A percentile compares a stretch with the other conserved stretches of the same genome.
Conservation (phyloP, 2,888 invertebrate species). For the Drosophila testacea region DNA sequence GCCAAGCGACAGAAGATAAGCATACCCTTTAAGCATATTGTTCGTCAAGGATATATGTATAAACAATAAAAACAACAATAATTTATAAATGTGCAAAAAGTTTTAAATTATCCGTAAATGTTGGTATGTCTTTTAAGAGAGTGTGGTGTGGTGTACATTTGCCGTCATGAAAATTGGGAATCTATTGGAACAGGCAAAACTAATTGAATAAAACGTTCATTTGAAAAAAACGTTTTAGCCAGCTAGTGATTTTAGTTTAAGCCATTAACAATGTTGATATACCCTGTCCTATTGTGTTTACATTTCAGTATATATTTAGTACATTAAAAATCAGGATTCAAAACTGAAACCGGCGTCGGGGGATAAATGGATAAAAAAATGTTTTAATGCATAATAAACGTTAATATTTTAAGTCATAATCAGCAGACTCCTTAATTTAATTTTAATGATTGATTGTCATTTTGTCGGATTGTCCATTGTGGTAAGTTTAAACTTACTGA, state of each 20-base stretch:
- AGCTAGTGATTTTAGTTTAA: slow-evolving; percentile 49
- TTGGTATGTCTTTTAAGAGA: neutral
- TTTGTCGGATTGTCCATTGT: too few species aligned
- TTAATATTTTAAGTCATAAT: neutral
- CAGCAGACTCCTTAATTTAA: neutral
- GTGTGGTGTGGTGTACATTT: slow-evolving; percentile 8
- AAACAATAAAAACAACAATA: neutral
- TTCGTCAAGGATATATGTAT: neutral
- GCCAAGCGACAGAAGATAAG: neutral
- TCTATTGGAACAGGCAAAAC: slow-evolving; percentile 13
- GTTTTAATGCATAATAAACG: too few species aligned
- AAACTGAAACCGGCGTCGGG: too few species aligned
- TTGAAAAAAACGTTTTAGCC: slow-evolving; percentile 47
- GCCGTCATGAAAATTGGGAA: neutral
- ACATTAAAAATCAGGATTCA: too few species aligned
- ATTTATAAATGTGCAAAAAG: slow-evolving; percentile 55
- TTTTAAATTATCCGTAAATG: slow-evolving; percentile 63
- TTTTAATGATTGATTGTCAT: neutral
- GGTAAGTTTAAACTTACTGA: neutral
- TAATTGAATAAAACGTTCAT: slow-evolving; percentile 49
- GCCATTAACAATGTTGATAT: neutral
- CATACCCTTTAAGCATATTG: too few species aligned
- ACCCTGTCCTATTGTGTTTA: too few species aligned
- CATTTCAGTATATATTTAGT: too few species aligned
- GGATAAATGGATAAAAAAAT: too few species aligned